A percentile compares a stretch with the other conserved stretches of the same genome.
Evolutionary conservation across 64 coral and sea anemone genomes (phyloP).

Genomic region (Montipora efflorescens): DNA sequence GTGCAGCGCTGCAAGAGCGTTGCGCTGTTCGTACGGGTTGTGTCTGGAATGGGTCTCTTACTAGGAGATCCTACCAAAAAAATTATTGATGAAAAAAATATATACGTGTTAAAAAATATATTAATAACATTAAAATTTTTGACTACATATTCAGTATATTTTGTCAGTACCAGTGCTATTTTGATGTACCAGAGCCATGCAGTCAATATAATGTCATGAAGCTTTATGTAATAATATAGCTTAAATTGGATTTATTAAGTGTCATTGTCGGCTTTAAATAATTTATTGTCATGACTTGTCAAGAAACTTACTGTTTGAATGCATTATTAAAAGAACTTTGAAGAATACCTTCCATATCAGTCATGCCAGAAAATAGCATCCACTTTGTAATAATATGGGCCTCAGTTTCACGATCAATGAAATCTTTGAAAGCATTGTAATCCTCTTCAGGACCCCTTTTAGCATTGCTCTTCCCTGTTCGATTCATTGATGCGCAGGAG

Average conservation of each 20-base stretch:
- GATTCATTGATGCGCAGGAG: constrained; percentile 61
- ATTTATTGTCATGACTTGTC: background rate
- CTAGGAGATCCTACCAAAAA: constrained; percentile 14
- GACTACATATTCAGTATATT: constrained; percentile 4
- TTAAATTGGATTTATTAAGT: background rate
- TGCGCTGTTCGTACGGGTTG: too few species aligned
- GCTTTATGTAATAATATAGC: constrained; percentile 14
- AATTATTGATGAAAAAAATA: background rate
- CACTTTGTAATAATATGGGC: constrained; percentile 52
- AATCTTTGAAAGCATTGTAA: constrained; percentile 78
- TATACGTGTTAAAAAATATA: background rate
- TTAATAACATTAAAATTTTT: constrained; percentile 12
- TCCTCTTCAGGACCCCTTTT: constrained; percentile 68
- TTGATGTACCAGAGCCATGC: constrained; percentile 7
- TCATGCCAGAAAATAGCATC: constrained; percentile 77
- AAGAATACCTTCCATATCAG: constrained; percentile 49
- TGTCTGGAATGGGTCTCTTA: constrained; percentile 38
- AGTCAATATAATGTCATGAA: constrained; percentile 14
- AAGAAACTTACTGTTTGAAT: background rate
- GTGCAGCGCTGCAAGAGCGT: too few species aligned
- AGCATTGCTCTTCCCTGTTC: constrained; percentile 60
- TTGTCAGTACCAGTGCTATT: constrained; percentile 8
- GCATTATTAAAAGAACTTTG: background rate
- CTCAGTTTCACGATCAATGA: constrained; percentile 67
- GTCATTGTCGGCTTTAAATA: background rate